Evolutionary conservation across 1,140 invertebrate genomes (phyloP).

Genomic region (Reticulitermes speratus): DNA sequence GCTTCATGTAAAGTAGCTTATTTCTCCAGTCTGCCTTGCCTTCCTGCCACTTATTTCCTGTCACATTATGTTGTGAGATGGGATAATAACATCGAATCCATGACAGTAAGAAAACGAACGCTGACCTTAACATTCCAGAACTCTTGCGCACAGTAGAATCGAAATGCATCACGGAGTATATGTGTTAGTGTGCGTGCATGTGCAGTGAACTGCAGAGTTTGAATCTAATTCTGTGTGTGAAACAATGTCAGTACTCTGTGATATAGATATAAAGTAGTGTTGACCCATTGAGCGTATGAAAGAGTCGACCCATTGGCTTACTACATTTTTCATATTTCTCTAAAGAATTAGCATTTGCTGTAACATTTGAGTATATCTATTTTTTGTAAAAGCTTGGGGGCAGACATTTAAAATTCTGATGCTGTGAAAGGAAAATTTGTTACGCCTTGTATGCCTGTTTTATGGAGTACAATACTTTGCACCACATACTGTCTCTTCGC

Average conservation of each 20-base stretch:
- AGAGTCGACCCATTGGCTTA: not conserved
- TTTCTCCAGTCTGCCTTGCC: not conserved
- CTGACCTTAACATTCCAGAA: not conserved
- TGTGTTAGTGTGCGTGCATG: not conserved
- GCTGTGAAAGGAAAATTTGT: no score
- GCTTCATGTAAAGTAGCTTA: not conserved
- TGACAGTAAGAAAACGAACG: not conserved
- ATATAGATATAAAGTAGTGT: not conserved
- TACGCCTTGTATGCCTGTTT: no score
- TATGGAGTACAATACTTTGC: no score
- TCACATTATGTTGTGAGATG: not conserved
- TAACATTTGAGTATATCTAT: no score
- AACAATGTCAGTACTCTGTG: not conserved
- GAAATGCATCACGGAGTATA: not conserved
- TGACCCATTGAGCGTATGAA: not conserved
- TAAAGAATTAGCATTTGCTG: no score
- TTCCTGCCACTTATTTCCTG: not conserved
- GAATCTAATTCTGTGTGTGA: not conserved
- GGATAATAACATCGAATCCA: not conserved
- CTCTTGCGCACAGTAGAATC: not conserved
- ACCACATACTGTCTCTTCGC: no score
- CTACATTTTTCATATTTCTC: no score
- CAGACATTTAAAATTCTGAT: no score
- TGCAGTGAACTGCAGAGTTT: not conserved
- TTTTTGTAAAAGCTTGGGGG: no score